Conservation (phyloP, 2,113 vertebrate genomes). For the Cynoglossus semilaevis region DNA sequence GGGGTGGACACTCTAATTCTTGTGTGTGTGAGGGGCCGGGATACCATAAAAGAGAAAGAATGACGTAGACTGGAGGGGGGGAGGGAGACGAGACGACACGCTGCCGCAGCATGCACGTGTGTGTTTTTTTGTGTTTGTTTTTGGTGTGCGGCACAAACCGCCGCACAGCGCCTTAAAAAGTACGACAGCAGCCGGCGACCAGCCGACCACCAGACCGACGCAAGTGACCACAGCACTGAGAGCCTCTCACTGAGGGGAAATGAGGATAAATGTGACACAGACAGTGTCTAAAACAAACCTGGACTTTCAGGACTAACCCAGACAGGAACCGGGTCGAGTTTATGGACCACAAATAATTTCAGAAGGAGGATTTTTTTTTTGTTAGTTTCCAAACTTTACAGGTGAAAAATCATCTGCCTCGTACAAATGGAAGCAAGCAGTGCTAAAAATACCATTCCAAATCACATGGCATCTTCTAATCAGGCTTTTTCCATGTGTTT, state of each 20-base stretch:
- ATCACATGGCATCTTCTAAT: too few relatives aligned
- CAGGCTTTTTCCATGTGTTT: too few relatives aligned
- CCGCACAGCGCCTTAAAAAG: conserved; percentile 23
- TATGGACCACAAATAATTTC: neutral
- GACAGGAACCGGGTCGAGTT: neutral
- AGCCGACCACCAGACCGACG: conserved; percentile 47
- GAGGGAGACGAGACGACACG: conserved; percentile 6
- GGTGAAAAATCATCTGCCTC: too few relatives aligned
- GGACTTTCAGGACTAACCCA: neutral
- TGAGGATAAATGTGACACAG: conserved; percentile 25
- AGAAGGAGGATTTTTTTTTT: conserved; percentile 4
- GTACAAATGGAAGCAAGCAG: too few relatives aligned
- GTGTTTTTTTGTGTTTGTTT: conserved; percentile 49
- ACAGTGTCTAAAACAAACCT: neutral
- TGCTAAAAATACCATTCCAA: too few relatives aligned
- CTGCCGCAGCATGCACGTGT: conserved; percentile 15
- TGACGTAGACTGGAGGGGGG: conserved; percentile 21
- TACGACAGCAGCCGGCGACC: conserved; percentile 35
- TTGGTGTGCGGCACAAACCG: conserved; percentile 55
- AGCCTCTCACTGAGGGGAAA: conserved; percentile 46
- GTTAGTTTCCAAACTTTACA: too few relatives aligned
- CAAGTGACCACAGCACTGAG: conserved; percentile 51
- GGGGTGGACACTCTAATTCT: conserved; percentile 26
- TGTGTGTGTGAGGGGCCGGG: conserved; percentile 42
- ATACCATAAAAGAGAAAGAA: conserved; percentile 8